Conservation (phyloP, 2,113 vertebrate genomes). For the Tenrec ecaudatus region DNA sequence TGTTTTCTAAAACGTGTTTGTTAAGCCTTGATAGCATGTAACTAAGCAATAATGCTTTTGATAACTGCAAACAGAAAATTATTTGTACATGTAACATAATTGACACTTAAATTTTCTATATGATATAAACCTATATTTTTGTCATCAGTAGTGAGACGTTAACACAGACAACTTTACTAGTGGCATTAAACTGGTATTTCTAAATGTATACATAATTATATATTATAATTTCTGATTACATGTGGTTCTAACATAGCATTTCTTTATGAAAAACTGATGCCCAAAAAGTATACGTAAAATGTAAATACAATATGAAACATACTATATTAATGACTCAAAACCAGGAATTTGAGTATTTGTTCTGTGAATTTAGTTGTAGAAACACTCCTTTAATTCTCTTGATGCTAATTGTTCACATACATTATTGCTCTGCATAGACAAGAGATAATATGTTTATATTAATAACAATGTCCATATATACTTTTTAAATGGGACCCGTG, state of each 20-base stretch:
- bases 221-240: not conserved
- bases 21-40: too few relatives aligned
- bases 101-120: too few relatives aligned
- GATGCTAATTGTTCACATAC: not conserved
- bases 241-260: not conserved
- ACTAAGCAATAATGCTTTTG: too few relatives aligned
- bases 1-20: too few relatives aligned
- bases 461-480: not conserved
- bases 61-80: too few relatives aligned
- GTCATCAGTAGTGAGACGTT: too few relatives aligned
- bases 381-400: not conserved
- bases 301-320: not conserved
- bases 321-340: not conserved
- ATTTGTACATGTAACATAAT: too few relatives aligned
- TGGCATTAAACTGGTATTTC: not conserved
- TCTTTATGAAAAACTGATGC: not conserved
- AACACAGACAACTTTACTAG: not conserved
- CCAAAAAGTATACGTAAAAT: not conserved
- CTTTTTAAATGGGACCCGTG: not conserved
- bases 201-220: not conserved
- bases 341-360: not conserved
- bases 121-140: too few relatives aligned
- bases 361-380: too few relatives aligned
- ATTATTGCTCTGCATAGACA: not conserved
- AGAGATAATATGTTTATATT: not conserved